Conservation (phyloP, 1,140 invertebrate species). For the Rhagoletis pomonella region DNA sequence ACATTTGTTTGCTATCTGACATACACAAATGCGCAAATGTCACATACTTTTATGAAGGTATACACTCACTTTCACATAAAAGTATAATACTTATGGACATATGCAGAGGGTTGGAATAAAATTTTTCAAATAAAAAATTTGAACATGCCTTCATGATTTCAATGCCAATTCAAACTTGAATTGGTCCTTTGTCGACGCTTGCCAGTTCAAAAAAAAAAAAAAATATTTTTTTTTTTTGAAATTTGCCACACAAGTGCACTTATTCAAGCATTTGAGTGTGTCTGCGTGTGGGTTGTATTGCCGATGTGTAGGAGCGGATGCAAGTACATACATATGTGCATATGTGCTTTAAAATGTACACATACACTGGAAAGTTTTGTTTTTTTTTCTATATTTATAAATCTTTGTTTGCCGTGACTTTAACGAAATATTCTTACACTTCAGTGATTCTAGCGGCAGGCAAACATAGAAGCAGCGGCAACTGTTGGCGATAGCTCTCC, state of each 20-base stretch:
- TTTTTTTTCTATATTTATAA: background rate
- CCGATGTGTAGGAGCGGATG: background rate
- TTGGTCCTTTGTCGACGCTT: slow-evolving; percentile 34
- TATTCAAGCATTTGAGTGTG: background rate
- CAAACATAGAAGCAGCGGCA: background rate
- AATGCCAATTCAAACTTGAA: slow-evolving; percentile 46
- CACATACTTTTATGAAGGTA: background rate
- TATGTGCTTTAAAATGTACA: background rate
- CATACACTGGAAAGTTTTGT: background rate
- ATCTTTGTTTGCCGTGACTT: background rate
- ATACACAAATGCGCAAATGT: background rate
- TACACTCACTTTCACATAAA: background rate
- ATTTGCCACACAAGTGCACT: slow-evolving; percentile 43
- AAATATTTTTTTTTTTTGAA: slow-evolving; percentile 30
- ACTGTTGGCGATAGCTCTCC: background rate
- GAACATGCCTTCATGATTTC: slow-evolving; percentile 16
- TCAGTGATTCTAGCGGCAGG: background rate
- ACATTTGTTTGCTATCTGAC: slow-evolving; percentile 41
- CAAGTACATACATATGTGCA: background rate
- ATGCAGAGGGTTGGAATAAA: background rate
- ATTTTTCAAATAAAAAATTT: background rate
- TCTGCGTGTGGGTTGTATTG: background rate
- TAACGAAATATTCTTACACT: slow-evolving; percentile 38
- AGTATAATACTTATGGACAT: background rate
- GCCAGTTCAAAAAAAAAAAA: slow-evolving; percentile 17